These are phyloP conservation scores for Ruditapes philippinarum DNA, from an alignment of 1,140 invertebrate species.

Conservation along the genomic window DNA sequence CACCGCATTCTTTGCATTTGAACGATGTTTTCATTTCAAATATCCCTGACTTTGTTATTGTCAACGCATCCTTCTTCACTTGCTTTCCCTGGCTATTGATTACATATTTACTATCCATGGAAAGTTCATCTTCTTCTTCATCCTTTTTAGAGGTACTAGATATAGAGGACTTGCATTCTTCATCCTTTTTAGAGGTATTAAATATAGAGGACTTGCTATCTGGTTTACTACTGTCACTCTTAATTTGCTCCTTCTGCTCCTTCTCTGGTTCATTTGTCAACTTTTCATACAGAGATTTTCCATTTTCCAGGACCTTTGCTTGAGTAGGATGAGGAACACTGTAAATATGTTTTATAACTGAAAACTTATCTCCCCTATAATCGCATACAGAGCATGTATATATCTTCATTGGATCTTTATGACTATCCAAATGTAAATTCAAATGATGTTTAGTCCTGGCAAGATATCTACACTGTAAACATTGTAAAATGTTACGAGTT, in stretches of 20 bases:
- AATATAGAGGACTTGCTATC: background rate
- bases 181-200: background rate
- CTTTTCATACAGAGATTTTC: background rate
- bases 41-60: background rate
- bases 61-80: background rate
- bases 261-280: background rate
- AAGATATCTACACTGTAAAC: conserved; percentile 47
- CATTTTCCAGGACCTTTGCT: background rate
- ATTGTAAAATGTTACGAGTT: background rate
- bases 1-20: conserved; percentile 62
- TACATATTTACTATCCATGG: background rate
- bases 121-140: too few species aligned
- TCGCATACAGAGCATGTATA: conserved; percentile 52
- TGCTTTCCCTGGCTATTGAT: background rate
- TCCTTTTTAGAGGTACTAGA: background rate
- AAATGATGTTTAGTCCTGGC: background rate
- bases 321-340: conserved; percentile 1
- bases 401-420: conserved; percentile 37
- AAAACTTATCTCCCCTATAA: conserved; percentile 39
- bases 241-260: background rate
- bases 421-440: conserved; percentile 21
- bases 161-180: background rate
- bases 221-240: background rate
- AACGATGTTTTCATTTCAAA: conserved; percentile 41
- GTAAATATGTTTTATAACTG: conserved; percentile 57